phyloP scores from a whole-genome alignment of 2,888 invertebrate genomes.

The Drosophila cyrtoloma region DNA sequence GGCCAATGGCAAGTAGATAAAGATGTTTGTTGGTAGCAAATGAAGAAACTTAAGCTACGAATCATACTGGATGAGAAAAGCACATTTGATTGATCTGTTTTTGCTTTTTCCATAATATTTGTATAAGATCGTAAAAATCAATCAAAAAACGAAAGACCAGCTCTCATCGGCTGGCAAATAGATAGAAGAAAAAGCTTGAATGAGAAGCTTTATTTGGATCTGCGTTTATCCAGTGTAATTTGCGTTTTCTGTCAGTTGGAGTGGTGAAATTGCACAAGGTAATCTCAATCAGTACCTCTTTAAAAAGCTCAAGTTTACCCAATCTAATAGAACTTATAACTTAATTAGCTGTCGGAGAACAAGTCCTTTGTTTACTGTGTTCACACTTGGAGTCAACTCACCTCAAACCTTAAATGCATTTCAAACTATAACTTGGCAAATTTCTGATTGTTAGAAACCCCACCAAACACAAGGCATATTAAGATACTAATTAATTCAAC shows the following conservation, averaged over 20 bases:
- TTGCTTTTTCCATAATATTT: not conserved
- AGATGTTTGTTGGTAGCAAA: not conserved
- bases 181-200: not conserved
- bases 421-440: not conserved
- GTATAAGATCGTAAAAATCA: not conserved
- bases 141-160: not conserved
- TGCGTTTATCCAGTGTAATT: not conserved
- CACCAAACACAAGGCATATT: no score
- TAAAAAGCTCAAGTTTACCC: not conserved
- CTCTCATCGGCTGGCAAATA: not conserved
- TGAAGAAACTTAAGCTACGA: not conserved
- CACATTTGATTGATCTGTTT: not conserved
- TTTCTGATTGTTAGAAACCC: not conserved
- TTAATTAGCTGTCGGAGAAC: not conserved
- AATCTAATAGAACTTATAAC: not conserved
- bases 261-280: not conserved
- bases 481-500: not conserved
- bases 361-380: not conserved
- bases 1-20: conserved; percentile 12
- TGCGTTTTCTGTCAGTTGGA: not conserved
- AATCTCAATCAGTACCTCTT: not conserved
- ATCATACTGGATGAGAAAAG: not conserved
- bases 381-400: not conserved
- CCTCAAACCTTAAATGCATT: not conserved
- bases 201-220: not conserved